Percentiles rank a stretch among this genome's conserved stretches.
Evolutionary conservation across 2,888 invertebrate species (phyloP).

Genomic region (Metallyticus violacea): DNA sequence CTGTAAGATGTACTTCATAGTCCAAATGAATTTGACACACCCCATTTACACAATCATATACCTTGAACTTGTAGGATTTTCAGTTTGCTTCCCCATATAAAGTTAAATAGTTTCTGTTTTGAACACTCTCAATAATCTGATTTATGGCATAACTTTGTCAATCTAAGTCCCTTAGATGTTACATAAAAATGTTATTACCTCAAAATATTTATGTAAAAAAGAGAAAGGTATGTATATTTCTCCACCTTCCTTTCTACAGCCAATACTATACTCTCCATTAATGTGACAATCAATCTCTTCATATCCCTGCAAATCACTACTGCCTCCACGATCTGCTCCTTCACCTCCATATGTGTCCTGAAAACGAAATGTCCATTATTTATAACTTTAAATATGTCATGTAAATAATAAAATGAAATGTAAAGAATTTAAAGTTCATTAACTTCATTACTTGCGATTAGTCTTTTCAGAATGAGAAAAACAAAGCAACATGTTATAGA

Average conservation of each 20-base stretch:
- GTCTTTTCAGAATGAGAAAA: too few relatives aligned
- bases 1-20: too few relatives aligned
- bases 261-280: conserved; percentile 80
- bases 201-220: conserved; percentile 90
- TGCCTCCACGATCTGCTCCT: conserved; percentile 39
- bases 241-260: conserved; percentile 75
- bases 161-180: too few relatives aligned
- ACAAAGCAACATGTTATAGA: too few relatives aligned
- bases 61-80: too few relatives aligned
- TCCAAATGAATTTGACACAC: too few relatives aligned
- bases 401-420: not conserved
- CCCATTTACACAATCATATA: too few relatives aligned
- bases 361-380: not conserved
- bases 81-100: too few relatives aligned
- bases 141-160: too few relatives aligned
- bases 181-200: conserved; percentile 59
- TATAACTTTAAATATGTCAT: not conserved
- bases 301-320: conserved; percentile 48
- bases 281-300: conserved; percentile 83
- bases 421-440: not conserved
- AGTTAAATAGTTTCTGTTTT: too few relatives aligned
- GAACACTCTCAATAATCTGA: too few relatives aligned
- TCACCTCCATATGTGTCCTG: conserved; percentile 29
- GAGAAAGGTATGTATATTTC: conserved; percentile 91
- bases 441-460: not conserved